Conservation (phyloP, 2,797 vertebrate species). For the Gymnothorax javanicus region DNA sequence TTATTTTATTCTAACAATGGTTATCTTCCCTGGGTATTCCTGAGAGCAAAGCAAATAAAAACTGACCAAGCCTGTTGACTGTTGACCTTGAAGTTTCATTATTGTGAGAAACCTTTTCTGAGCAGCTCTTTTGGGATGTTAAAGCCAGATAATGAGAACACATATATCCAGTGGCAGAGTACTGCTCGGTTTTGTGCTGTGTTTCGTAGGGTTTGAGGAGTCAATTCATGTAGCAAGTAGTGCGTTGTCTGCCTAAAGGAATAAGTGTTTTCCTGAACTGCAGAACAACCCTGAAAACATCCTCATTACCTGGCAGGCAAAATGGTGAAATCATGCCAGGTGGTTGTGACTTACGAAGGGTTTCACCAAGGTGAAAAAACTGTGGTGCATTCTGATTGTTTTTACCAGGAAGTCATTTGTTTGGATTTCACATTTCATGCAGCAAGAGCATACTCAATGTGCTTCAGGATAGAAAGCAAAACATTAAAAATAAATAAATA, state of each 20-base stretch:
- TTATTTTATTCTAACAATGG: constrained; percentile 47
- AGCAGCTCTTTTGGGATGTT: constrained; percentile 6
- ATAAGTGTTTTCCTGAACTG: constrained; percentile 48
- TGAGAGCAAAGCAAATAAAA: not conserved
- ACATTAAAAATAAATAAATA: no score
- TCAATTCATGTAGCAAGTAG: constrained; percentile 36
- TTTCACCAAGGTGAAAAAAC: not conserved
- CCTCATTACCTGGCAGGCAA: not conserved
- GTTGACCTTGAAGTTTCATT: constrained; percentile 60
- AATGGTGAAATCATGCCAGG: not conserved
- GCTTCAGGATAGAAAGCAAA: no score
- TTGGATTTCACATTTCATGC: no score
- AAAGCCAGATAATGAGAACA: constrained; percentile 24
- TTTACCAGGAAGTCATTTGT: not conserved
- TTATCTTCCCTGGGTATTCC: constrained; percentile 62
- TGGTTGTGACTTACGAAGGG: not conserved
- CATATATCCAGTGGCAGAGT: constrained; percentile 8
- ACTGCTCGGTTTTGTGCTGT: not conserved
- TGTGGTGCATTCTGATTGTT: not conserved
- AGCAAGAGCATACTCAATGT: no score
- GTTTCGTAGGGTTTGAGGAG: constrained; percentile 9
- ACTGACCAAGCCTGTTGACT: constrained; percentile 41
- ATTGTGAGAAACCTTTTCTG: constrained; percentile 10
- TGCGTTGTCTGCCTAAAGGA: constrained; percentile 54
- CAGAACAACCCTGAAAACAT: constrained; percentile 41